Conservation (phyloP, 2,797 vertebrate genomes). For the Semaprochilodus insignis region DNA sequence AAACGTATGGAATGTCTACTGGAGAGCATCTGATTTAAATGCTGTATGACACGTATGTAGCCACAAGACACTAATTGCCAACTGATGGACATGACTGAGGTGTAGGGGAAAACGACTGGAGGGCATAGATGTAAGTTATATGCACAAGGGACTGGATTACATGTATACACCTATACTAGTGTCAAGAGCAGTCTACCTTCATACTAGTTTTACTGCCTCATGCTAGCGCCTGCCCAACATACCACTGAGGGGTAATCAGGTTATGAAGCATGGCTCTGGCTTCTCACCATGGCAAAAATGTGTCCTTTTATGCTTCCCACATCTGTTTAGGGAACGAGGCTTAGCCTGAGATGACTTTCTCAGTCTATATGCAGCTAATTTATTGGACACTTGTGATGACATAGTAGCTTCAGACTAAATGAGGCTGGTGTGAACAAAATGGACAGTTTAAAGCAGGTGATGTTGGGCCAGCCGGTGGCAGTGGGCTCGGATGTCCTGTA, state of each 20-base stretch:
- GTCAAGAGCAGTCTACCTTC: slow-evolving; percentile 38
- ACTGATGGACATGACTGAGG: background rate
- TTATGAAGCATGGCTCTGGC: slow-evolving; percentile 45
- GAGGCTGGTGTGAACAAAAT: slow-evolving; percentile 14
- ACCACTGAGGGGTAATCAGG: slow-evolving; percentile 50
- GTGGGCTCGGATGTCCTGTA: slow-evolving; percentile 40
- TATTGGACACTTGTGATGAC: slow-evolving; percentile 18
- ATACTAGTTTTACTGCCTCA: slow-evolving; percentile 30
- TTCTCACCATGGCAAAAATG: slow-evolving; percentile 43
- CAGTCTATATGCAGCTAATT: slow-evolving; percentile 48
- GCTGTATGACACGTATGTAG: background rate
- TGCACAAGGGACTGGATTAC: slow-evolving; percentile 26
- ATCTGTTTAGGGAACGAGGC: slow-evolving; percentile 36
- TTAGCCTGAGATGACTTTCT: background rate
- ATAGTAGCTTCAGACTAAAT: slow-evolving; percentile 51
- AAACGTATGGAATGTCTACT: background rate
- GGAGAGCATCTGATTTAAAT: background rate
- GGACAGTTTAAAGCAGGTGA: slow-evolving; percentile 31
- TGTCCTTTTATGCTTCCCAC: slow-evolving; percentile 31
- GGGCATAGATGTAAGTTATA: slow-evolving; percentile 21
- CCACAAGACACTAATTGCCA: background rate
- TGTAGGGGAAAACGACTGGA: slow-evolving; percentile 2
- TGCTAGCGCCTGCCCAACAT: slow-evolving; percentile 15
- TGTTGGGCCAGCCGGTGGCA: slow-evolving; percentile 21
- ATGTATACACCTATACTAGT: slow-evolving; percentile 6